A percentile compares a stretch with the other conserved stretches of the same genome.
These are phyloP conservation scores for Acropora tenuis DNA, from an alignment of 64 coral and sea anemone species.

Conservation along the genomic window DNA sequence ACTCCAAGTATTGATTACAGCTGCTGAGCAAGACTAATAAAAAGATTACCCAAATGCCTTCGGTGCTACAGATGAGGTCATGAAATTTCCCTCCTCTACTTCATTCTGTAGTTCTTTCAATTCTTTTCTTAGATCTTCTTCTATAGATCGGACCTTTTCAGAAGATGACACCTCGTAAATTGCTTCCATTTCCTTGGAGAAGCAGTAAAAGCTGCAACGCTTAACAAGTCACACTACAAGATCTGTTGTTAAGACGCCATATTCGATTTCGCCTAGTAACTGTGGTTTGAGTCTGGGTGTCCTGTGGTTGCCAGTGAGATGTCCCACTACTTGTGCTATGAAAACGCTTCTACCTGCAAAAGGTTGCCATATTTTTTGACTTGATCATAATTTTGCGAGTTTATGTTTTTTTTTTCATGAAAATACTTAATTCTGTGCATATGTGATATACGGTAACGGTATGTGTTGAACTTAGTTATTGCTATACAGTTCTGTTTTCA, in stretches of 20 bases:
- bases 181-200: slow-evolving; percentile 74
- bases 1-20: too few species aligned
- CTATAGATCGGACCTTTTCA: slow-evolving; percentile 83
- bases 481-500: too few species aligned
- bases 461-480: too few species aligned
- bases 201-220: neutral
- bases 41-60: slow-evolving; percentile 83
- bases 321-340: too few species aligned
- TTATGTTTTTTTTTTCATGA: neutral
- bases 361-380: neutral
- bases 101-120: slow-evolving; percentile 95
- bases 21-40: too few species aligned
- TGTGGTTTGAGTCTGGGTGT: neutral
- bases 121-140: slow-evolving; percentile 92
- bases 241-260: slow-evolving; percentile 29
- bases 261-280: slow-evolving; percentile 36
- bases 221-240: too few species aligned
- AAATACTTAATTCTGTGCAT: too few species aligned
- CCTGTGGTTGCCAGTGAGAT: too few species aligned
- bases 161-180: slow-evolving; percentile 94
- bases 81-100: slow-evolving; percentile 92
- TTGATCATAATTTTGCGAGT: neutral
- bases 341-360: too few species aligned
- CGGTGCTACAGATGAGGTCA: slow-evolving; percentile 48
- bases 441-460: too few species aligned